Evolutionary conservation across 2,888 invertebrate species (phyloP).

Genomic region (Argyresthia albistria): DNA sequence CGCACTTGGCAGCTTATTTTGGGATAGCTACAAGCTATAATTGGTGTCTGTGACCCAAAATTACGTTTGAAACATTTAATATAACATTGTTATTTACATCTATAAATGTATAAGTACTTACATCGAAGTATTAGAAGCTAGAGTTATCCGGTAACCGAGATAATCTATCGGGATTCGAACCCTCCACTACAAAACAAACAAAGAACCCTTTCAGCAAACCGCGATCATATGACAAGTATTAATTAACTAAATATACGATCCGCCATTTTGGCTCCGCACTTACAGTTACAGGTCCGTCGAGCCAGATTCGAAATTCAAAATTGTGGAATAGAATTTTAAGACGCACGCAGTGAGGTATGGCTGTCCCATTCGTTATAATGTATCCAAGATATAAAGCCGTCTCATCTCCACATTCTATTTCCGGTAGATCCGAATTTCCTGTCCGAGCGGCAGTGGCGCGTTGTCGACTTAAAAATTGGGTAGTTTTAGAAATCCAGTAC

Average conservation of each 20-base stretch:
- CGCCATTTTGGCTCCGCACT: background rate
- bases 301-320: background rate
- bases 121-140: too few species aligned
- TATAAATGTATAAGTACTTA: background rate
- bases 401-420: conserved; percentile 62
- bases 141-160: conserved; percentile 22
- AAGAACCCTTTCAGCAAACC: conserved; percentile 31
- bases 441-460: conserved; percentile 34
- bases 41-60: too few species aligned
- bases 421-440: conserved; percentile 52
- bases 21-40: too few species aligned
- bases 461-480: conserved; percentile 61
- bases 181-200: conserved; percentile 35
- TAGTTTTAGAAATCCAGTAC: conserved; percentile 46
- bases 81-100: background rate
- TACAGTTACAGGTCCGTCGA: background rate
- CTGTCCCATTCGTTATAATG: conserved; percentile 7
- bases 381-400: conserved; percentile 20
- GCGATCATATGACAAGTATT: conserved; percentile 46
- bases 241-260: conserved; percentile 27
- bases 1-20: too few species aligned
- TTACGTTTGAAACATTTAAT: too few species aligned
- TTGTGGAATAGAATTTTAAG: background rate
- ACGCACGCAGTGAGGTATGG: background rate
- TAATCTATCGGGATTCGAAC: conserved; percentile 32